phyloP scores from a whole-genome alignment of 2,888 invertebrate genomes.

The Smittia aterrima region DNA sequence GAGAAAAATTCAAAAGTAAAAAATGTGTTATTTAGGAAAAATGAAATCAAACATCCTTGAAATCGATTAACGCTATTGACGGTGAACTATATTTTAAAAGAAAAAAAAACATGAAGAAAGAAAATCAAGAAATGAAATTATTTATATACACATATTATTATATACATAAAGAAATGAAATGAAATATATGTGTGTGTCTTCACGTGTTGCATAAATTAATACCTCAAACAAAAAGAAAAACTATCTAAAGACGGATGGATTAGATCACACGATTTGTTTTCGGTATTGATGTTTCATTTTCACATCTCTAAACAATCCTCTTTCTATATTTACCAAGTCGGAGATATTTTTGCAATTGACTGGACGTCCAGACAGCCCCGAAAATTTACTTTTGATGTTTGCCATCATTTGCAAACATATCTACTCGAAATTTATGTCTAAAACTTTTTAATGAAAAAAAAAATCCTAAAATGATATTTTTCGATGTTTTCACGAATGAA shows the following conservation, averaged over 20 bases:
- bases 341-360: no score
- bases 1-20: constrained; percentile 24
- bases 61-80: constrained; percentile 38
- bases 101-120: no score
- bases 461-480: background rate
- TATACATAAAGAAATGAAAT: constrained; percentile 43
- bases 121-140: constrained; percentile 28
- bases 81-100: constrained; percentile 41
- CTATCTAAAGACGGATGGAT: constrained; percentile 1
- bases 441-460: background rate
- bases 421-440: no score
- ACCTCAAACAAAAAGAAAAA: constrained; percentile 51
- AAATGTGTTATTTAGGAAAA: constrained; percentile 26
- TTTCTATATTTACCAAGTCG: background rate
- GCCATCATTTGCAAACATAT: no score
- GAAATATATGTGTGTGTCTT: constrained; percentile 54
- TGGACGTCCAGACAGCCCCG: no score
- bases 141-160: constrained; percentile 43
- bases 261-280: constrained; percentile 14
- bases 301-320: background rate
- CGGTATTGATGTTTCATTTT: background rate
- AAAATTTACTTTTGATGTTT: no score
- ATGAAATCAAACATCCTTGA: constrained; percentile 24
- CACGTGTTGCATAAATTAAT: constrained; percentile 57
- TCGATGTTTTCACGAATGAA: constrained; percentile 17